A percentile compares a stretch with the other conserved stretches of the same genome.
phyloP scores from a whole-genome alignment of 2,113 vertebrate genomes.

The Microtus ochrogaster region DNA sequence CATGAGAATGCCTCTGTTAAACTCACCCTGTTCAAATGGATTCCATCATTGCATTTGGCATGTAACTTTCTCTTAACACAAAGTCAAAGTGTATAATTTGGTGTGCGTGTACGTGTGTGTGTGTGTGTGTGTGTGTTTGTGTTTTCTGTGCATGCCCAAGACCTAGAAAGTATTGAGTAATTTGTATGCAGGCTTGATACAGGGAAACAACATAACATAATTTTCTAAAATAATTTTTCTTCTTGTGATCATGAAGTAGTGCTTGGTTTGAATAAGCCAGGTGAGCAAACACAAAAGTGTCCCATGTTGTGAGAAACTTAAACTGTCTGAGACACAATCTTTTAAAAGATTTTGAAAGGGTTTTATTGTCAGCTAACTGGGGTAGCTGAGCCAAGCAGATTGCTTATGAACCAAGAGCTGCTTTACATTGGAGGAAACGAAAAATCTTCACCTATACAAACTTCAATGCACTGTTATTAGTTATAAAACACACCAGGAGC shows the following conservation, averaged over 20 bases:
- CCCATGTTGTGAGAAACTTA: background rate
- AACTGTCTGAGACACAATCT: slow-evolving; percentile 4
- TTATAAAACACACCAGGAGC: background rate
- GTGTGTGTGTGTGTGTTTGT: background rate
- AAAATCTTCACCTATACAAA: slow-evolving; percentile 34
- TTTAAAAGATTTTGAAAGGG: background rate
- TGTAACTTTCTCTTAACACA: background rate
- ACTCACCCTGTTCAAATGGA: background rate
- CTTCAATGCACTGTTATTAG: background rate
- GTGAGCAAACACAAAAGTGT: background rate
- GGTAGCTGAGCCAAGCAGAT: background rate
- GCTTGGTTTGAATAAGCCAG: background rate
- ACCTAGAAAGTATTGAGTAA: background rate
- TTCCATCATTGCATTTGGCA: background rate
- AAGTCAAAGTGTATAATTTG: background rate
- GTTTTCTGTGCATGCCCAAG: background rate
- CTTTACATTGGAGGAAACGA: background rate
- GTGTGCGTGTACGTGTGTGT: background rate
- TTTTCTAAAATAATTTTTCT: background rate
- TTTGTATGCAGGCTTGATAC: background rate
- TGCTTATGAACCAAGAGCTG: background rate
- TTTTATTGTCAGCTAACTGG: slow-evolving; percentile 6
- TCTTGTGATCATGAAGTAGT: background rate
- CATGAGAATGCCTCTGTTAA: background rate
- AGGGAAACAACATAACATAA: background rate